Evolutionary conservation across 2,888 invertebrate genomes (phyloP).

Genomic region (Dorcus parallelipipedus): DNA sequence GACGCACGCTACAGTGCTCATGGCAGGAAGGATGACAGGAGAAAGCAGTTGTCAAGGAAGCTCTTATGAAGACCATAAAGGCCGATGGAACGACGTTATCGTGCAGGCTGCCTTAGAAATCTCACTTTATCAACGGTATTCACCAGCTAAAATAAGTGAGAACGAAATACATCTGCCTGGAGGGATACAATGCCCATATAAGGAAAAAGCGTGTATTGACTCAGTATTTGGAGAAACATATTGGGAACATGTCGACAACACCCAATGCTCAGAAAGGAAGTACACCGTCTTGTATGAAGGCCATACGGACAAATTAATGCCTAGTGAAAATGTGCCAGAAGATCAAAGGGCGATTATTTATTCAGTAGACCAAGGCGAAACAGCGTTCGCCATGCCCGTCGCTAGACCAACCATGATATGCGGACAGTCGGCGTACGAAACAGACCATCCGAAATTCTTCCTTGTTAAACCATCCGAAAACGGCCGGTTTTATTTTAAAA

Average conservation of each 20-base stretch:
- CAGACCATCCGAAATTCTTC: conserved; percentile 6
- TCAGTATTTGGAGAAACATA: conserved; percentile 5
- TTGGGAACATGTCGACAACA: conserved; percentile 3
- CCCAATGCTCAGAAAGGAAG: not conserved
- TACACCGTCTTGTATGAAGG: conserved; percentile 5
- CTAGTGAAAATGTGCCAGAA: not conserved
- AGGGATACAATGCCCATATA: conserved; percentile 4
- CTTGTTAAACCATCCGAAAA: conserved; percentile 7
- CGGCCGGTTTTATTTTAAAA: conserved; percentile 2
- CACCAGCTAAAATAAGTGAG: conserved; percentile 1
- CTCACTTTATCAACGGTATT: not conserved
- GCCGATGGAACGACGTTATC: conserved; percentile 1
- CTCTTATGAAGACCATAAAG: conserved; percentile 5
- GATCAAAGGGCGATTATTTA: not conserved
- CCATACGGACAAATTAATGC: not conserved
- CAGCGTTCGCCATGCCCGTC: conserved; percentile 3
- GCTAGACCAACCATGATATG: not conserved
- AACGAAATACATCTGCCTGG: conserved; percentile 7
- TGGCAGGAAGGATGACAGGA: conserved; percentile 5
- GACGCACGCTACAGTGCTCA: not conserved
- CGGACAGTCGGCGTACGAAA: conserved; percentile 1
- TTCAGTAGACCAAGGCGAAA: not conserved
- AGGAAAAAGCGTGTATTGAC: conserved; percentile 5
- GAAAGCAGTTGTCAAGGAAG: conserved; percentile 1
- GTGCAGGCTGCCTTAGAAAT: conserved; percentile 6